These are phyloP conservation scores for Agapornis canus DNA, from an alignment of 2,797 vertebrate genomes.

Conservation along the genomic window DNA sequence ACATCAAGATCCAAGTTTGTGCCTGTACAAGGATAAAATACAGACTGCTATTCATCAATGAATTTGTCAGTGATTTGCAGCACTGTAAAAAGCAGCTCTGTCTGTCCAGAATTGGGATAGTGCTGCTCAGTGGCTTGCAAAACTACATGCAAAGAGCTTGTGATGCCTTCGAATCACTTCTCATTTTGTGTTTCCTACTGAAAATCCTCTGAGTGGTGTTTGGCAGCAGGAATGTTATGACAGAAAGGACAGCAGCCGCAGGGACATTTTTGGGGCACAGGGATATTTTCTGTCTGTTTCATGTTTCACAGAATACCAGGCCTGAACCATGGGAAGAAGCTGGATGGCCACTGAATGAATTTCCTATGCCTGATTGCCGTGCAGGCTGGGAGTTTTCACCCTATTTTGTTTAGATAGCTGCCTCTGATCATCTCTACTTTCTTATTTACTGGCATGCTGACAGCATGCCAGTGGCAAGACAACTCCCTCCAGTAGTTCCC, in stretches of 20 bases:
- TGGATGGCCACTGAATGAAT: not conserved
- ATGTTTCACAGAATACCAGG: not conserved
- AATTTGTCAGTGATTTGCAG: not conserved
- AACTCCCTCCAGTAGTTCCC: conserved; percentile 66
- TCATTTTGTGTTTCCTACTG: not conserved
- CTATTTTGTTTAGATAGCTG: conserved; percentile 30
- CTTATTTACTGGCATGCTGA: conserved; percentile 46
- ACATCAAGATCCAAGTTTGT: not conserved
- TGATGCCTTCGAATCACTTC: not conserved
- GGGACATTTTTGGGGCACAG: not conserved
- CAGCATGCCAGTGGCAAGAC: conserved; percentile 56
- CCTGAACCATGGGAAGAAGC: not conserved
- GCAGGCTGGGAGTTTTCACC: conserved; percentile 4
- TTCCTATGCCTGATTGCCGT: not conserved
- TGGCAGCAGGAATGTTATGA: not conserved
- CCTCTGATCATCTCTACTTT: conserved; percentile 35
- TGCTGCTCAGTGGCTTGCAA: not conserved
- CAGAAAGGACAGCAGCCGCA: not conserved
- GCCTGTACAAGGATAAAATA: not conserved
- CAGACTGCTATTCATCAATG: accelerated
- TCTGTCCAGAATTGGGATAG: not conserved
- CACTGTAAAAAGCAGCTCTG: not conserved
- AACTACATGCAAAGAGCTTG: not conserved
- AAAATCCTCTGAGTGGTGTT: not conserved
- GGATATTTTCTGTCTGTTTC: not conserved